These are phyloP conservation scores for Tychaedon coryphoeus DNA, from an alignment of 2,113 vertebrate species.

Conservation along the genomic window DNA sequence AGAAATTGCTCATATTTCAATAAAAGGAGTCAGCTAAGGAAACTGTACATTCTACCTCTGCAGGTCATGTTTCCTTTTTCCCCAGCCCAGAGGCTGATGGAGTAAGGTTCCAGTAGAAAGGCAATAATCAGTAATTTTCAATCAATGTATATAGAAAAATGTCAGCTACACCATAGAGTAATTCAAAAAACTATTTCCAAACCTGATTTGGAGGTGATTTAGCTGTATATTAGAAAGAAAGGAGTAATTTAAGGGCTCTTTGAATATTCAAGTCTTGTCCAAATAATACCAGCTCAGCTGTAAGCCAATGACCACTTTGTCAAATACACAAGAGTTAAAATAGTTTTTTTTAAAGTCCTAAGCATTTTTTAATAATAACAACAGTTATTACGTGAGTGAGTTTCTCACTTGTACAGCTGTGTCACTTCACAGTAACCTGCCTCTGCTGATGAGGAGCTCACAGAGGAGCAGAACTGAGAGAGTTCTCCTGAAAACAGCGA, in stretches of 20 bases:
- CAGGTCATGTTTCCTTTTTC: neutral
- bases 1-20: neutral
- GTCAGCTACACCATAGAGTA: neutral
- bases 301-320: neutral
- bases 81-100: neutral
- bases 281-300: neutral
- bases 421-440: neutral
- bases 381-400: neutral
- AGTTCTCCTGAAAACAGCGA: neutral
- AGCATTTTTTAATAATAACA: neutral
- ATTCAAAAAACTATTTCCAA: neutral
- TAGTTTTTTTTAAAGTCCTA: neutral
- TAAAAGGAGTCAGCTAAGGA: neutral
- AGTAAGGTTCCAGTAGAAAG: conserved; percentile 2
- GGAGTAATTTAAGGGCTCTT: neutral
- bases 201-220: neutral
- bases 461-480: neutral
- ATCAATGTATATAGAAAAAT: neutral
- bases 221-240: neutral
- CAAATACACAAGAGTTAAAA: neutral
- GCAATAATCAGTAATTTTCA: conserved; percentile 17
- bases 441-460: neutral
- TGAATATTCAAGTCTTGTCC: neutral
- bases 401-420: neutral
- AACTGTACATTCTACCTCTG: neutral